These are phyloP conservation scores for Drosophila emarginata DNA, from an alignment of 2,888 invertebrate genomes.

Conservation along the genomic window DNA sequence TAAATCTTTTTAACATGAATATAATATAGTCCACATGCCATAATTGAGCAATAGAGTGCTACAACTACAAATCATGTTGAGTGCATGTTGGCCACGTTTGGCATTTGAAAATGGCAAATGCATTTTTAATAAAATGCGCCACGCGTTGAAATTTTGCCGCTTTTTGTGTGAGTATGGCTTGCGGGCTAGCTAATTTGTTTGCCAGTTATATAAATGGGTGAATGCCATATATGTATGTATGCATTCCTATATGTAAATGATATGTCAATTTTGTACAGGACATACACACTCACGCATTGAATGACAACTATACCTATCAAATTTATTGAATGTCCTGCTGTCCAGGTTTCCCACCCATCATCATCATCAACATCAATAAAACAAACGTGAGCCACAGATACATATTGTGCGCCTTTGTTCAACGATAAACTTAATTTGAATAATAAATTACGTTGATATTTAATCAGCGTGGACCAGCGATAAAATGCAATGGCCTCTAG, in stretches of 20 bases:
- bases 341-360: constrained; percentile 13
- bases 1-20: neutral
- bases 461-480: constrained; percentile 70
- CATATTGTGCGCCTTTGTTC: constrained; percentile 58
- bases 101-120: constrained; percentile 54
- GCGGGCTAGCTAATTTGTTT: constrained; percentile 56
- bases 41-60: constrained; percentile 14
- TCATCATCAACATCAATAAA: constrained; percentile 11
- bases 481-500: constrained; percentile 68
- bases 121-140: constrained; percentile 60
- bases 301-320: constrained; percentile 32
- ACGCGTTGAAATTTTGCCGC: constrained; percentile 29
- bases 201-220: constrained; percentile 28
- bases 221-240: constrained; percentile 4
- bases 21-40: neutral
- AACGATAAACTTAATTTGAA: constrained; percentile 73
- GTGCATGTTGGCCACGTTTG: constrained; percentile 36
- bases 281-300: constrained; percentile 9
- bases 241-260: constrained; percentile 42
- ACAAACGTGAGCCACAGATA: neutral
- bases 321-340: constrained; percentile 48
- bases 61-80: constrained; percentile 20
- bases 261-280: constrained; percentile 46
- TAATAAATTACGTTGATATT: constrained; percentile 75
- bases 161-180: constrained; percentile 17